Base-by-base conservation (phyloP, 2,888 invertebrate genomes). In the Biston betularia region DNA sequence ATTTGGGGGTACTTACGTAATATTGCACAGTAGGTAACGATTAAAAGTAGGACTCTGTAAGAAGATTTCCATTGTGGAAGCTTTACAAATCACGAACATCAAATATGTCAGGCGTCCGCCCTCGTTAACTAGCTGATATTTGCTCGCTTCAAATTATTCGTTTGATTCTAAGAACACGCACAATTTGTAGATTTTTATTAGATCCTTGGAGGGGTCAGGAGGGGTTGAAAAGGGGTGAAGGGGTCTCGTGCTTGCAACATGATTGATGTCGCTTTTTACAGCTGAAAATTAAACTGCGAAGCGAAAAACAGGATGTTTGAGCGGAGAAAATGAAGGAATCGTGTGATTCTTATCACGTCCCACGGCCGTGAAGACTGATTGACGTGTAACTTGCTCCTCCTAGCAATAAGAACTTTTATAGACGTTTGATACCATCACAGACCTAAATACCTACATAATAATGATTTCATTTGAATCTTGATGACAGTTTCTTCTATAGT, bases 91-190 rank as follows among this genome's bases (percentile, higher is more conserved):
- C 24, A 14, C 10, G 15, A 68, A 69, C 68, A 70, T 65, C 53
- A 65, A 61, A 70, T 61, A 68, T 71, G 68, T 68, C 67, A 60
- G 66, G 64, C 69, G 72, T 73, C 58, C 61, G 57, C 65, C 73
- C 70, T 71, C 75, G 73, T 79, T 77, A 79, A 74, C 75, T 69
- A 63, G 49, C 53, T 65, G 69, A 68, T 62, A 54, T 63, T 64
- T 66, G 54, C 73, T 69, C 69, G 65, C 65, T 54, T 55, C 45
- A 56, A 63, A 68, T 64, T 66, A 68, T 62, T 72, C 65, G 69
- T 68, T 56, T 50, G 49, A 62, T 72, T 70, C 57, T 45, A 35
- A 64, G 64, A 74, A 70, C 63, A 62, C 61, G 49, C 50, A 60
- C 56, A 62, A 63, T 72, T 67, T 57, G 35, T 67, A 70, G 61